Evolutionary conservation across 2,888 invertebrate species (phyloP).

Genomic region (Phania funesta): DNA sequence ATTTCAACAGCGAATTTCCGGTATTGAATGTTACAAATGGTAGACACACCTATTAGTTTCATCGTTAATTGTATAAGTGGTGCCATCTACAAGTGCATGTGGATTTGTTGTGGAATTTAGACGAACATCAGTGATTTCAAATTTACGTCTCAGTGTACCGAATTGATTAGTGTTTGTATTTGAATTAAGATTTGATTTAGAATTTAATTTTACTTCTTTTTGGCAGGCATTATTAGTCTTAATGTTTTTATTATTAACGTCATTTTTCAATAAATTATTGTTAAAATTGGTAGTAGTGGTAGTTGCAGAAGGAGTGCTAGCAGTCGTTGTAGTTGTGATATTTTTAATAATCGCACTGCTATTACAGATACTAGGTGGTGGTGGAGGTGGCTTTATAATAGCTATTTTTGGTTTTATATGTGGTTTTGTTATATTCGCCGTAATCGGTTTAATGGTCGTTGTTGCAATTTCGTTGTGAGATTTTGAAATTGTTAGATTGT

Average conservation of each 20-base stretch:
- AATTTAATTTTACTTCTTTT: conserved; percentile 16
- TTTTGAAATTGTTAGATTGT: conserved; percentile 52
- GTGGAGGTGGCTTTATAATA: conserved; percentile 61
- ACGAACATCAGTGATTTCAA: conserved; percentile 82
- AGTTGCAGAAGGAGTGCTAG: background rate
- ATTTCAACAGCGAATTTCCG: conserved; percentile 40
- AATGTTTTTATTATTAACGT: conserved; percentile 9
- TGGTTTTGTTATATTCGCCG: conserved; percentile 53
- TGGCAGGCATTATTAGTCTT: conserved; percentile 8
- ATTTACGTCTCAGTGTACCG: conserved; percentile 76
- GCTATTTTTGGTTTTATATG: conserved; percentile 35
- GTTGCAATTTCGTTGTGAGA: conserved; percentile 58
- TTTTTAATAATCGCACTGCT: background rate
- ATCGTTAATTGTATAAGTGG: conserved; percentile 77
- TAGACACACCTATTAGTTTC: conserved; percentile 78
- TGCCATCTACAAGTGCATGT: conserved; percentile 80
- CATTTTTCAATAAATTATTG: conserved; percentile 62
- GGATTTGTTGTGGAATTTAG: conserved; percentile 83
- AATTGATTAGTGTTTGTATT: conserved; percentile 56
- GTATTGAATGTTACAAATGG: conserved; percentile 67
- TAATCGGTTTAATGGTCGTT: conserved; percentile 42
- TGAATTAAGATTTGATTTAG: conserved; percentile 26
- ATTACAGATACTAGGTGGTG: conserved; percentile 46
- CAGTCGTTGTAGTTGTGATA: background rate
- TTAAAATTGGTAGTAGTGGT: conserved; percentile 22